Evolutionary conservation across 1,140 invertebrate species (phyloP).

Genomic region (Listronotus bonariensis): DNA sequence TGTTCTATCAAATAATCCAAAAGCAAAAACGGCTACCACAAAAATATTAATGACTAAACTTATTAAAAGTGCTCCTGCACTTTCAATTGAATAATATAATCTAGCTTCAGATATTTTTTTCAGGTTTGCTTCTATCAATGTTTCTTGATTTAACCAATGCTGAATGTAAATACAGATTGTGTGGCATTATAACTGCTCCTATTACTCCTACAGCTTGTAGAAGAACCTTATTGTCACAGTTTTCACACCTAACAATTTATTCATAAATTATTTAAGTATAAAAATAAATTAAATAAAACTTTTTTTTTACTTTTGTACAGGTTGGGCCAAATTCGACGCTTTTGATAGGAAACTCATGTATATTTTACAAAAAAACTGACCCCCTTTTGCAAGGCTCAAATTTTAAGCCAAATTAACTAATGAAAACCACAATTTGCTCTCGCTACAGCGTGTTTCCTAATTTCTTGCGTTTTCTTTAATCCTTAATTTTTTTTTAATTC

Average conservation of each 20-base stretch:
- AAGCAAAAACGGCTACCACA: conserved; percentile 86
- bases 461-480: too few species aligned
- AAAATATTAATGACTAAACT: conserved; percentile 92
- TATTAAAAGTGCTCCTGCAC: conserved; percentile 77
- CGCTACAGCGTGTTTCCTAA: too few species aligned
- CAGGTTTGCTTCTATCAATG: conserved; percentile 74
- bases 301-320: too few species aligned
- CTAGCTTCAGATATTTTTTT: conserved; percentile 83
- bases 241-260: conserved; percentile 65
- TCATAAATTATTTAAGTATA: too few species aligned
- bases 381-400: too few species aligned
- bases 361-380: too few species aligned
- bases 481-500: too few species aligned
- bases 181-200: conserved; percentile 95
- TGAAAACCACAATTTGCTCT: too few species aligned
- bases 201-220: conserved; percentile 87
- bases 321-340: too few species aligned
- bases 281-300: too few species aligned
- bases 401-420: too few species aligned
- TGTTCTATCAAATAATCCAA: conserved; percentile 76
- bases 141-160: conserved; percentile 90
- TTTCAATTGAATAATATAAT: conserved; percentile 88
- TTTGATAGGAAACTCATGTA: too few species aligned
- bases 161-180: conserved; percentile 94
- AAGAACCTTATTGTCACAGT: conserved; percentile 71